Conservation (phyloP, 2,888 invertebrate genomes). For the Linyphia triangularis region DNA sequence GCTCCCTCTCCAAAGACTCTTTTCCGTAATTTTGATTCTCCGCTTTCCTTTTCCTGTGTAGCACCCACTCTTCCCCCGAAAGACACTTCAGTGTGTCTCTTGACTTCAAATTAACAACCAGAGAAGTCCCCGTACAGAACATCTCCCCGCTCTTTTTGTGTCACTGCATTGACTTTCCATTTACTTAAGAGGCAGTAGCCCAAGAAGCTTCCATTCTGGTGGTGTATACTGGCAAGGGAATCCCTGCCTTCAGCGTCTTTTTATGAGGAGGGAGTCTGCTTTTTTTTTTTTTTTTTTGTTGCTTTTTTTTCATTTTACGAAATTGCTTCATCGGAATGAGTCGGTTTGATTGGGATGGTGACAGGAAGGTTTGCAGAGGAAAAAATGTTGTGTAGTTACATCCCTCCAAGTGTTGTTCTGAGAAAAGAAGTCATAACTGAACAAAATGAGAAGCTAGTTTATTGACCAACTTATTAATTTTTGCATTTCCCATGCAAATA, state of each 20-base stretch:
- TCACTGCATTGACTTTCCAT: constrained; percentile 59
- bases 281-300: not conserved
- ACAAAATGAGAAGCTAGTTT: too few species aligned
- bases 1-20: constrained; percentile 4
- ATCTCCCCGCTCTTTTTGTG: not conserved
- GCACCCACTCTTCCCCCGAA: not conserved
- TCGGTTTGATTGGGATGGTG: constrained; percentile 42
- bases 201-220: constrained; percentile 1
- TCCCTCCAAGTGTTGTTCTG: not conserved
- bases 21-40: constrained; percentile 38
- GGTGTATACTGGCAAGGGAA: constrained; percentile 41
- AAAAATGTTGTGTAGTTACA: not conserved
- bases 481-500: too few species aligned
- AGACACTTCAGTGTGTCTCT: constrained; percentile 34
- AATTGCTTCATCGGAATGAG: constrained; percentile 10
- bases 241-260: not conserved
- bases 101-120: constrained; percentile 62
- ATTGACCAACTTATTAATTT: too few species aligned
- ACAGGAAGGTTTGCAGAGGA: constrained; percentile 26
- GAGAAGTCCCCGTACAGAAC: constrained; percentile 28
- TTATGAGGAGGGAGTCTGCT: too few species aligned
- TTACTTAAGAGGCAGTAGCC: constrained; percentile 50
- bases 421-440: too few species aligned
- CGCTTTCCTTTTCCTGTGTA: too few species aligned
- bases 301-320: constrained; percentile 36